A percentile compares a stretch with the other conserved stretches of the same genome.
Evolutionary conservation across 2,888 invertebrate genomes (phyloP).

Genomic region (Campoletis raptor): DNA sequence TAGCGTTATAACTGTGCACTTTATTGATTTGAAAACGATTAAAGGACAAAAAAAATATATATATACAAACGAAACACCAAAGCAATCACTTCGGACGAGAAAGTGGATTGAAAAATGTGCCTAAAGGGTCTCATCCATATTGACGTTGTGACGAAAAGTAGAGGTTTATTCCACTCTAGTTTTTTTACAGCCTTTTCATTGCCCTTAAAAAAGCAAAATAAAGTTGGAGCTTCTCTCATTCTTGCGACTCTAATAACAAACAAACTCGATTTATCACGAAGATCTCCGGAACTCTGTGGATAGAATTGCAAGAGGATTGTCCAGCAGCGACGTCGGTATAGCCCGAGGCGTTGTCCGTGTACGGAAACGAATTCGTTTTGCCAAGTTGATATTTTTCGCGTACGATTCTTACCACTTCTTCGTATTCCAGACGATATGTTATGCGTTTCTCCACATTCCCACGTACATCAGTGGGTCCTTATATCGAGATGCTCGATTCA

Average conservation of each 20-base stretch:
- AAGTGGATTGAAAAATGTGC: neutral
- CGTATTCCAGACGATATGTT: neutral
- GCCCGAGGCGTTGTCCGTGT: neutral
- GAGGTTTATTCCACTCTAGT: neutral
- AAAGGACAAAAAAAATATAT: neutral
- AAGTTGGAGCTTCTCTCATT: neutral
- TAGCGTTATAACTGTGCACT: neutral
- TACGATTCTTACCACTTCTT: neutral
- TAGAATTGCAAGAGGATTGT: slow-evolving; percentile 53
- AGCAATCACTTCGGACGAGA: neutral
- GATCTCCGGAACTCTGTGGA: slow-evolving; percentile 28
- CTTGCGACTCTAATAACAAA: slow-evolving; percentile 53
- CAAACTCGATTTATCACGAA: slow-evolving; percentile 62
- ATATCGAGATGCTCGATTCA: neutral
- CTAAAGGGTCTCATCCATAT: neutral
- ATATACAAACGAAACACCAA: neutral
- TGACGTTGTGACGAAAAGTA: neutral
- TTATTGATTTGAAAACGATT: neutral
- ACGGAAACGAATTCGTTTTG: slow-evolving; percentile 6
- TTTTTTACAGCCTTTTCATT: slow-evolving; percentile 5
- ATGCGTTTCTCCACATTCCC: neutral
- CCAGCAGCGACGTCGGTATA: slow-evolving; percentile 20
- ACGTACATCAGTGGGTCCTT: neutral
- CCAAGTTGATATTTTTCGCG: neutral
- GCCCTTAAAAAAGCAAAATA: neutral